Conservation (phyloP, 2,888 invertebrate species). For the Drosophila prostipennis region DNA sequence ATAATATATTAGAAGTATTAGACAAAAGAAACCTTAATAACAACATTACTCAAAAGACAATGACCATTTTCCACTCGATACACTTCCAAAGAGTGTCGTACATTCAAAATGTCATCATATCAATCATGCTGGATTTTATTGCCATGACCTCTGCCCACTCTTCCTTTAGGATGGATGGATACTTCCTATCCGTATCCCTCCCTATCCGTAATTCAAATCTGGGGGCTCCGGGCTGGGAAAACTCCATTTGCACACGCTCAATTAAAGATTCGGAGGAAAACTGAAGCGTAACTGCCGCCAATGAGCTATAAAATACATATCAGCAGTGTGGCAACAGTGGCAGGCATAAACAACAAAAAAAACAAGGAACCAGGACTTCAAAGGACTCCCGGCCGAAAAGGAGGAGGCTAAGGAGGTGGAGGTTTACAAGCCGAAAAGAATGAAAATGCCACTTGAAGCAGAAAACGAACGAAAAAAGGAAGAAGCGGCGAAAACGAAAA, state of each 20-base stretch:
- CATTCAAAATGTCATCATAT: conserved; percentile 16
- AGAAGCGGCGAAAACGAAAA: conserved; percentile 41
- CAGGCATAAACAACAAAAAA: conserved; percentile 29
- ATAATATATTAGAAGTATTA: not conserved
- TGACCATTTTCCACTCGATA: conserved; percentile 1
- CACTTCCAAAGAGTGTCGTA: not conserved
- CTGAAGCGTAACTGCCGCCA: conserved; percentile 60
- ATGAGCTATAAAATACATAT: conserved; percentile 69
- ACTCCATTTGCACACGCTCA: conserved; percentile 59
- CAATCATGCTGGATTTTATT: conserved; percentile 27
- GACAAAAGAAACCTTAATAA: not conserved
- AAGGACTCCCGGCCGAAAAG: conserved; percentile 46
- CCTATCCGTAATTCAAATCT: conserved; percentile 20
- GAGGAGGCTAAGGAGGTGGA: not conserved
- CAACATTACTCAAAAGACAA: conserved; percentile 6
- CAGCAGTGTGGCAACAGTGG: conserved; percentile 41
- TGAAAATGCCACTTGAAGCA: conserved; percentile 69
- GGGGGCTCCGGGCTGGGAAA: not conserved
- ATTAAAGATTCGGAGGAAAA: conserved; percentile 59
- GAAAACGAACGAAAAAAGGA: conserved; percentile 42
- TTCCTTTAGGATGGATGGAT: not conserved
- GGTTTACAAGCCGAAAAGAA: conserved; percentile 57
- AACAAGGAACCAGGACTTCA: conserved; percentile 52
- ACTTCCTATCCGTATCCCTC: not conserved
- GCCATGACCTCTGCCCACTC: conserved; percentile 5